Conservation (phyloP, 2,888 invertebrate species). For the Polymixis flavicincta region DNA sequence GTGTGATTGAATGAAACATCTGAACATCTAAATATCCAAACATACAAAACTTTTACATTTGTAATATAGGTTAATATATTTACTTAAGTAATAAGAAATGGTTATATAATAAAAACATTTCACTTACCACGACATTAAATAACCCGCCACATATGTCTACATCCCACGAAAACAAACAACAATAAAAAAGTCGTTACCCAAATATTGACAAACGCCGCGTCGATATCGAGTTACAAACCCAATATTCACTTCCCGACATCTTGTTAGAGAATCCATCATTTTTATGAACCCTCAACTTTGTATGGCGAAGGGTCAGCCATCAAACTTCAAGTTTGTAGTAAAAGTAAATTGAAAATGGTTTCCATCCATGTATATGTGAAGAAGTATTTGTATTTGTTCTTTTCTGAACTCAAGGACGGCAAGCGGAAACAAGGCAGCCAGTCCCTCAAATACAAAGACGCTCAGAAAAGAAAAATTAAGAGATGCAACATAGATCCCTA, state of each 20-base stretch:
- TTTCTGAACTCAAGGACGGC: background rate
- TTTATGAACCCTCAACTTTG: constrained; percentile 39
- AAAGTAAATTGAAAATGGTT: constrained; percentile 56
- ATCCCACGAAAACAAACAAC: background rate
- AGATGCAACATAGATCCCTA: too few species aligned
- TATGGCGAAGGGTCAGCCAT: constrained; percentile 8
- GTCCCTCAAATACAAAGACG: too few species aligned
- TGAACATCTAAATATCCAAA: too few species aligned
- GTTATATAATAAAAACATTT: background rate
- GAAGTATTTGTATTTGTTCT: background rate
- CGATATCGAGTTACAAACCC: constrained; percentile 4
- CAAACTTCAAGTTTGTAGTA: constrained; percentile 39
- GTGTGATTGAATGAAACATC: too few species aligned
- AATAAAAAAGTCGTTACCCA: background rate
- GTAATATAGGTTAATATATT: too few species aligned
- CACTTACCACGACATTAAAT: background rate
- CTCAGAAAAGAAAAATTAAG: too few species aligned
- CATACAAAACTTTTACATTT: too few species aligned
- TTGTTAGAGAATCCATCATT: constrained; percentile 49
- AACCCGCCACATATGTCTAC: background rate
- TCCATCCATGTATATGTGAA: constrained; percentile 10
- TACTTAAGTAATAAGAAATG: background rate
- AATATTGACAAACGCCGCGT: constrained; percentile 15
- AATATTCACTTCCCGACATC: constrained; percentile 25
- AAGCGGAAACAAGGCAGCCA: too few species aligned